Evolutionary conservation across 2,113 vertebrate genomes (phyloP).

Genomic region (Microtus richardsoni): DNA sequence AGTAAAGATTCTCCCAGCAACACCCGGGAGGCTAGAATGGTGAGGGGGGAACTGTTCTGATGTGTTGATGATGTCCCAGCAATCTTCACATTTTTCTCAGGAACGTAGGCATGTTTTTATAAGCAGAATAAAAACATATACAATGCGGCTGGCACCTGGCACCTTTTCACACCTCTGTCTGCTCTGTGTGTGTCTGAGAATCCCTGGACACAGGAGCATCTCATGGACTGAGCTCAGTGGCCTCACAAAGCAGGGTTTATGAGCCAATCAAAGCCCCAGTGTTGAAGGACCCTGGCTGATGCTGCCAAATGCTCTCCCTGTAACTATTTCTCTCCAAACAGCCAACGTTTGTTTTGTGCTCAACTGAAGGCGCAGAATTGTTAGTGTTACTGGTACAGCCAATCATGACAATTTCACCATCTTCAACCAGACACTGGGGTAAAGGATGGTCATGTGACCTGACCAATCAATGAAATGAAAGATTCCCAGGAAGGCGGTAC

Average conservation of each 20-base stretch:
- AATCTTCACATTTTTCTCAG: not conserved
- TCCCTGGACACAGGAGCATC: not conserved
- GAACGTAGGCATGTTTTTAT: not conserved
- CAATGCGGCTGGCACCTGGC: rapidly evolving
- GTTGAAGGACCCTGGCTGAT: not conserved
- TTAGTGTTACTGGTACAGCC: not conserved
- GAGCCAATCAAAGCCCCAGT: not conserved
- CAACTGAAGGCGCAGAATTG: no score
- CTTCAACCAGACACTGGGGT: not conserved
- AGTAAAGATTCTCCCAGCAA: not conserved
- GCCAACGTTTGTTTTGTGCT: not conserved
- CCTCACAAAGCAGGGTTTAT: rapidly evolving
- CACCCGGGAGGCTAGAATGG: rapidly evolving
- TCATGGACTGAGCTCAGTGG: no score
- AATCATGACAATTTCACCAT: not conserved
- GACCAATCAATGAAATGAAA: not conserved
- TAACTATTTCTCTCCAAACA: not conserved
- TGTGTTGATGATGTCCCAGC: no score
- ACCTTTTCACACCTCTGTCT: not conserved
- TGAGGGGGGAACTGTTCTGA: not conserved
- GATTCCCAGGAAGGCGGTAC: not conserved
- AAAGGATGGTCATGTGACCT: not conserved
- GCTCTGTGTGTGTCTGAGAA: not conserved
- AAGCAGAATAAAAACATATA: not conserved
- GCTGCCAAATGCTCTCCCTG: not conserved